Base-by-base conservation (phyloP, 2,888 invertebrate species). In the Acronicta leporina region DNA sequence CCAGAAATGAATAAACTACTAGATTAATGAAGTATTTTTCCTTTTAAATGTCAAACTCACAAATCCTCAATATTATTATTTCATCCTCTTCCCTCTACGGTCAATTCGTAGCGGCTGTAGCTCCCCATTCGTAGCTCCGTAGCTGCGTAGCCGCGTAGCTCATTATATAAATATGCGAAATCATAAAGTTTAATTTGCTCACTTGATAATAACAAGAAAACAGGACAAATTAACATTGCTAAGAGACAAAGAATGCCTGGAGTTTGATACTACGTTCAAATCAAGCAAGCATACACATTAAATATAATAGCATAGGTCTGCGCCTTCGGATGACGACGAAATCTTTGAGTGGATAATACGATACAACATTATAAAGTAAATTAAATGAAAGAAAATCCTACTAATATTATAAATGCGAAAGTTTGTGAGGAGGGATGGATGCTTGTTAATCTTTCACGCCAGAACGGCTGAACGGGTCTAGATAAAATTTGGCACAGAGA, bases 251-350 rank as follows among this genome's bases (percentile, higher is more conserved):
- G 91, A 92, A 94, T 90, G 92, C 84, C 68, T 86, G 66, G 93
- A 94, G 92, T 94, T 94, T 93, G 93, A 92, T 94, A 94, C 91
- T 94, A 93, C 83, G 92, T 93, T 94, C 94, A 94, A 94, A 94
- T 94, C 92, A 92, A 92, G 90, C 86, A 83, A 80, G 86, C 88
- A 87, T 88, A 87, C 89, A 91, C 92, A 92, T 92, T 94, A 93
- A 93, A 89, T 92, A 89, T 92, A 92, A 93, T 87, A 88, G 91
- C 88, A 84, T 81, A 87, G 89, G 83, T 86, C 87, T 87, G 87
- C 88, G 88, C 86, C 87, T 87, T 87, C 78, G 86, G 90, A 90
- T 88, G 86, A 85, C 63, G 75, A 61, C 75, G 87, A 35, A 41
- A 64, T 70, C 41, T 46, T 82, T 77, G 8, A 27, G 61, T 80